A percentile compares a stretch with the other conserved stretches of the same genome.
Conservation (phyloP, 2,113 vertebrate genomes). For the Paratilapia polleni region DNA sequence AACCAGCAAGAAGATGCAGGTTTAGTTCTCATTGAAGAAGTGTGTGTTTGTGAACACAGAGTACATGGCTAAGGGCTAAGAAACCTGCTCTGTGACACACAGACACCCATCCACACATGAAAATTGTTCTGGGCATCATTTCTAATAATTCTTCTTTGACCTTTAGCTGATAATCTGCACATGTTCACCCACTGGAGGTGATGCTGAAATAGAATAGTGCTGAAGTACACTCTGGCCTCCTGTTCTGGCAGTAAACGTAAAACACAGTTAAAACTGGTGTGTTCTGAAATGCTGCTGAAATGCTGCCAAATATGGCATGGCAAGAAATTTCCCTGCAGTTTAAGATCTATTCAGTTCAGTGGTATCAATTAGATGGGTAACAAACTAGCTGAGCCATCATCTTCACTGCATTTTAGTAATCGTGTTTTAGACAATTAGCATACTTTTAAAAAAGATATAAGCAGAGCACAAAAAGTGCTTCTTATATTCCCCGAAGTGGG, state of each 20-base stretch:
- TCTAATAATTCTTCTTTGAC: neutral
- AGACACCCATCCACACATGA: neutral
- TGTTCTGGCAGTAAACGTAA: neutral
- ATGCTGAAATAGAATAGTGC: neutral
- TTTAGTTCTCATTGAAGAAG: neutral
- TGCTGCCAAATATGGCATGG: neutral
- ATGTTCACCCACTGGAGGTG: neutral
- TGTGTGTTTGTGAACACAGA: neutral
- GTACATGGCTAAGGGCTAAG: neutral
- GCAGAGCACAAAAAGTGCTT: neutral
- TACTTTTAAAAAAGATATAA: neutral
- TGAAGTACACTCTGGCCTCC: neutral
- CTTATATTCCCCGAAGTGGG: neutral
- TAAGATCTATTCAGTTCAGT: neutral
- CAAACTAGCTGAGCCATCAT: neutral
- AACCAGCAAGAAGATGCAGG: neutral
- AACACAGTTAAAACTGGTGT: neutral
- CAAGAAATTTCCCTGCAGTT: neutral
- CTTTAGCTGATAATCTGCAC: neutral
- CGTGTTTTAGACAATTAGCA: neutral
- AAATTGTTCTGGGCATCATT: neutral
- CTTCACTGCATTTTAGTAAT: neutral
- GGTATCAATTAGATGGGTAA: neutral
- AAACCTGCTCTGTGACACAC: neutral
- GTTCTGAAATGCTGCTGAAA: neutral